Evolutionary conservation across 2,888 invertebrate genomes (phyloP), one percentile per base, ranked within the genome.

Genomic region (Nesidiocoris tenuis): DNA sequence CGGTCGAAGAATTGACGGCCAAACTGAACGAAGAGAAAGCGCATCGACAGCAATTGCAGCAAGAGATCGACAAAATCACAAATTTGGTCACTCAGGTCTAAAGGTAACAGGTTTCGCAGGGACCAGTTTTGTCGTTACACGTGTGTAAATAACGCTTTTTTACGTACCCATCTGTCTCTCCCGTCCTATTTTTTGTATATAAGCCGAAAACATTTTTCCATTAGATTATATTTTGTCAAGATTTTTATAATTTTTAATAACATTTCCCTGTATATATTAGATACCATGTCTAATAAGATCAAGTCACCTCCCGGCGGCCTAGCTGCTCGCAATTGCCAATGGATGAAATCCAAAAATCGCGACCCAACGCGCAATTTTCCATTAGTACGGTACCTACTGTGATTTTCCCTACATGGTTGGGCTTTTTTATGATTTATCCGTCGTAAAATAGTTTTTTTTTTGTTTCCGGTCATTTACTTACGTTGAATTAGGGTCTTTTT

Each of bases 51-150:
- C 84, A 88, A 76, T 82, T 92, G 79, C 90, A 91, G 80, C 85
- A 86, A 61, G 89, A 90, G 82, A 83, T 91, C 75, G 90, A 90
- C 80, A 91, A 90, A 83, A 85, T 91, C 77, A 88, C 89, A 79
- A 89, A 78, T 17, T 61, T 78, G 24, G 78, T 78, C 19, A 78
- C 78, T 7, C 78, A 78, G 23, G 78, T 78, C 57, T 78, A 61
- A 76, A 25, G 9, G 22, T 19, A 24, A 17, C 3, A 17, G 9
- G 23, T 18, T 21, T 18, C 17, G 9, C 23, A 23, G 22, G 61
- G 25, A 70, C 57, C 24, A 61, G 12, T 66, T 55, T 56, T n/a
- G 24, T 19, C 59, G 57, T 24, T 18, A 25, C 70, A n/a, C 24
- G 18, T 5, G 1, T 70, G 70, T 70, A 70, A 23, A 70, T 70